phyloP scores from a whole-genome alignment of 2,888 invertebrate species.

The Phaedon cochleariae region DNA sequence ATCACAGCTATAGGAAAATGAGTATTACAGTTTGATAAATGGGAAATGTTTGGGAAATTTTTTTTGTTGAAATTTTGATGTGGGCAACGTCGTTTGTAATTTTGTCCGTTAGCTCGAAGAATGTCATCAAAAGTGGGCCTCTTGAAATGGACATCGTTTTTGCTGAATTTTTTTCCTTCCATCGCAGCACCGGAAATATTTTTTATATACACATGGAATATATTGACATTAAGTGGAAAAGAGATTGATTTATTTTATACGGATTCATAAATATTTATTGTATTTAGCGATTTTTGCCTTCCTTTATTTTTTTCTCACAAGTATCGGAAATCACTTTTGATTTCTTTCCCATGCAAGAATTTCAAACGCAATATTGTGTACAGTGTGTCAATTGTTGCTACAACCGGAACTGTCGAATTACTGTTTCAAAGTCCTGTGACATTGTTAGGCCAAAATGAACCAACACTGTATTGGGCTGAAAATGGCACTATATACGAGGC shows the following conservation, averaged over 20 bases:
- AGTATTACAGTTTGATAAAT: no score
- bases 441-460: no score
- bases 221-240: slow-evolving; percentile 27
- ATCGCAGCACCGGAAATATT: no score
- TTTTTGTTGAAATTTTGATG: no score
- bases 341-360: slow-evolving; percentile 21
- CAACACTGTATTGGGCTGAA: neutral
- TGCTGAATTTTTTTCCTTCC: slow-evolving; percentile 13
- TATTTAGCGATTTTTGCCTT: slow-evolving; percentile 41
- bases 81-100: no score
- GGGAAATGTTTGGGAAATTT: no score
- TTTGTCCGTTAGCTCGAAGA: neutral
- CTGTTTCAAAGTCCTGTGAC: neutral
- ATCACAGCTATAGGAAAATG: no score
- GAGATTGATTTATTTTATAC: slow-evolving; percentile 43
- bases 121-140: neutral
- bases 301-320: slow-evolving; percentile 40
- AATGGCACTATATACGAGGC: neutral
- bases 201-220: no score
- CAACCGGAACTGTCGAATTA: slow-evolving; percentile 6
- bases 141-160: slow-evolving; percentile 15
- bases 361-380: slow-evolving; percentile 19
- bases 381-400: slow-evolving; percentile 24
- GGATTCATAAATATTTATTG: slow-evolving; percentile 49
- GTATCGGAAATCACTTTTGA: slow-evolving; percentile 21